These are phyloP conservation scores for Elaphurus davidianus DNA, from an alignment of 2,113 vertebrate species.

Conservation along the genomic window DNA sequence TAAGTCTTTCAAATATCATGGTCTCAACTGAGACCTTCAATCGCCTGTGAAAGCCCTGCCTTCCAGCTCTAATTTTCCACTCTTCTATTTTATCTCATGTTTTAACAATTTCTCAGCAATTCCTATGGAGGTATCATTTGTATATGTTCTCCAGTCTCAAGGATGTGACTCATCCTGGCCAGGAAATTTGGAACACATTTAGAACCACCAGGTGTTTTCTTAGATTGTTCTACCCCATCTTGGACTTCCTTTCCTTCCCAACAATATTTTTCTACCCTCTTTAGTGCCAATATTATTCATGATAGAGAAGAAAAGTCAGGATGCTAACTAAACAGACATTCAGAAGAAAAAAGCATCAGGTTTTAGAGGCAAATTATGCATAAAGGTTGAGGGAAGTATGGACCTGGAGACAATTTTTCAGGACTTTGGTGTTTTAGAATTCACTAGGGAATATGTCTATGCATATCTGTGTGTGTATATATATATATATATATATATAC, in stretches of 20 bases:
- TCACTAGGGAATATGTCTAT: not conserved
- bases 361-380: constrained; percentile 3
- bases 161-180: constrained; percentile 60
- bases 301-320: constrained; percentile 34
- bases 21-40: not conserved
- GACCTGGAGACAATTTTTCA: not conserved
- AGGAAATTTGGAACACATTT: constrained; percentile 57
- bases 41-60: not conserved
- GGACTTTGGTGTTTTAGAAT: not conserved
- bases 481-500: rapidly evolving
- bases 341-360: constrained; percentile 8
- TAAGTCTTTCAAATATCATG: not conserved
- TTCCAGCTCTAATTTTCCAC: not conserved
- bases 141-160: constrained; percentile 7
- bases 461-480: not conserved
- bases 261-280: constrained; percentile 51
- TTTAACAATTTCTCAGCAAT: constrained; percentile 1
- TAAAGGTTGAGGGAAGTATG: not conserved
- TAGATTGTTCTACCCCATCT: constrained; percentile 54
- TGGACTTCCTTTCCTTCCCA: constrained; percentile 58
- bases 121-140: not conserved
- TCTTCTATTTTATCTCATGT: not conserved
- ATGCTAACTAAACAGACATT: constrained; percentile 26
- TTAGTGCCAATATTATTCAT: constrained; percentile 50
- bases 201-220: constrained; percentile 57